phyloP scores from a whole-genome alignment of 2,888 invertebrate species.

The Cenopis cana region DNA sequence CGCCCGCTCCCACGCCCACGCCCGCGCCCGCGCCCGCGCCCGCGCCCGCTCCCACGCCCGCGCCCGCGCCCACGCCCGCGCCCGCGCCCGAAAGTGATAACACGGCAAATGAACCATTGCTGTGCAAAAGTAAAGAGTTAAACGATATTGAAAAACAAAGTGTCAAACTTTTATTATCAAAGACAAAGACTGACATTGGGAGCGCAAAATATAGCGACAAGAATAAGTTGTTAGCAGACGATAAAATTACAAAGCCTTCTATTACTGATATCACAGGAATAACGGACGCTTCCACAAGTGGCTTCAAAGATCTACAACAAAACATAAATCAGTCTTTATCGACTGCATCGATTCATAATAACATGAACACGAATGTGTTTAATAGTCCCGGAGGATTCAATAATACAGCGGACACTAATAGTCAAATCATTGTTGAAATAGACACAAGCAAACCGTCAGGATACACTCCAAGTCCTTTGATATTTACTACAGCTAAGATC shows the following conservation, averaged over 20 bases:
- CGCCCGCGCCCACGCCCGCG: slow-evolving; percentile 68
- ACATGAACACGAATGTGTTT: slow-evolving; percentile 73
- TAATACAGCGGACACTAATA: slow-evolving; percentile 58
- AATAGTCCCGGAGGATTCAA: slow-evolving; percentile 55
- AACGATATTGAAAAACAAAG: slow-evolving; percentile 62
- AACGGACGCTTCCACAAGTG: slow-evolving; percentile 50
- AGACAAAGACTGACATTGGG: slow-evolving; percentile 72
- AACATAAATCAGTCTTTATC: slow-evolving; percentile 51
- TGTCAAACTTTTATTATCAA: slow-evolving; percentile 73
- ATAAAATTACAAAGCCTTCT: slow-evolving; percentile 51
- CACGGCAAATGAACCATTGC: slow-evolving; percentile 74
- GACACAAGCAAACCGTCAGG: slow-evolving; percentile 60
- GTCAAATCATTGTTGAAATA: slow-evolving; percentile 70
- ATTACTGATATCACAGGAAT: slow-evolving; percentile 48
- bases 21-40: no score
- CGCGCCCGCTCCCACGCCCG: no score
- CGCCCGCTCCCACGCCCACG: slow-evolving; percentile 74
- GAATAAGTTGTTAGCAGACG: slow-evolving; percentile 57
- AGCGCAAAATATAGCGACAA: slow-evolving; percentile 59
- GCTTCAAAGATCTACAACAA: slow-evolving; percentile 53
- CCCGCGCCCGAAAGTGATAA: slow-evolving; percentile 80
- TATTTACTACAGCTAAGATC: slow-evolving; percentile 82
- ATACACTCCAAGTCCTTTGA: slow-evolving; percentile 68
- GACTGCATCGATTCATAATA: slow-evolving; percentile 60
- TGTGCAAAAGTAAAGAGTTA: slow-evolving; percentile 70